Evolutionary conservation across 1,140 invertebrate species (phyloP).

Genomic region (Macrobrachium rosenbergii): DNA sequence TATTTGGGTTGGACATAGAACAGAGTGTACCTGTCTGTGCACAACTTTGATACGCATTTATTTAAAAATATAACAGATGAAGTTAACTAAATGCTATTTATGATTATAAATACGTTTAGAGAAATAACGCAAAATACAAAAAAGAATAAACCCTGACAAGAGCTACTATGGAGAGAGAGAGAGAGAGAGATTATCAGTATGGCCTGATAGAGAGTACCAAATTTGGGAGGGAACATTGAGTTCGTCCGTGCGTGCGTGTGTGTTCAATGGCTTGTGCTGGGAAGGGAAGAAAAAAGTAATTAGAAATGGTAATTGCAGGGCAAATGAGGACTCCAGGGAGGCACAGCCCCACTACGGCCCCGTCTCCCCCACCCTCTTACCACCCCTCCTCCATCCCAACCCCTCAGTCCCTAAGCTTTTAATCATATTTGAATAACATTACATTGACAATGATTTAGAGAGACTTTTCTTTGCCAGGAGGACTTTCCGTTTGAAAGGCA

Average conservation of each 20-base stretch:
- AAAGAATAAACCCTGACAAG: not conserved
- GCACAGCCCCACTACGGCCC: not conserved
- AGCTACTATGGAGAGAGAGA: not conserved
- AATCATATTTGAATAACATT: constrained; percentile 27
- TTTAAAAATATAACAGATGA: too few species aligned
- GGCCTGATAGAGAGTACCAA: too few species aligned
- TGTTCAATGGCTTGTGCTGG: constrained; percentile 6
- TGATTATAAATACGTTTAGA: not conserved
- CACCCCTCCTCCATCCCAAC: not conserved
- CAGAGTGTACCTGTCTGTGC: too few species aligned
- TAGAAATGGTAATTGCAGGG: constrained; percentile 38
- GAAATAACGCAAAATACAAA: not conserved
- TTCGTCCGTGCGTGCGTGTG: constrained; percentile 1
- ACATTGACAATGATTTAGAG: not conserved
- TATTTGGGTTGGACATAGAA: too few species aligned
- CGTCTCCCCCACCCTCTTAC: not conserved
- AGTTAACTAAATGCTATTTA: too few species aligned
- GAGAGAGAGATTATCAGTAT: not conserved
- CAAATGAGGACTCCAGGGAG: constrained; percentile 1
- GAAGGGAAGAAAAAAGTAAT: constrained; percentile 42
- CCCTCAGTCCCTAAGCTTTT: not conserved
- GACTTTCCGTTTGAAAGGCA: too few species aligned
- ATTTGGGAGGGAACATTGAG: not conserved
- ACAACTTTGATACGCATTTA: too few species aligned
- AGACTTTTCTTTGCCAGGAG: not conserved